Base-by-base conservation (phyloP, 2,888 invertebrate species). In the Nebria salina region DNA sequence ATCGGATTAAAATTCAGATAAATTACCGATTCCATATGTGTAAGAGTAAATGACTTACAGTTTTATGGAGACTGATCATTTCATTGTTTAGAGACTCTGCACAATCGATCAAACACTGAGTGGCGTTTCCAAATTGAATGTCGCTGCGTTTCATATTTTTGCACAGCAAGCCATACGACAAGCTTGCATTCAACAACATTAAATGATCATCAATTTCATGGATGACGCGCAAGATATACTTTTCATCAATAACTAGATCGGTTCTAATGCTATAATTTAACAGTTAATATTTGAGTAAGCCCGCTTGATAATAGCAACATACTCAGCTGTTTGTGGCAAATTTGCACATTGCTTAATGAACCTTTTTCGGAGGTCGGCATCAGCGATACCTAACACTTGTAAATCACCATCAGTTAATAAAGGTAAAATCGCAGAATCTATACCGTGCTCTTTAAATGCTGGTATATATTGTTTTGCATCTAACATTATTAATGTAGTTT, bases 321-420 rank as follows among this genome's bases (percentile, higher is more conserved):
- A 80, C 80, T 78, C 78, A 64, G 65, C 43, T 41, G 41, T 64
- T 43, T 11, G 13, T 34, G 80, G 72, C 72, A 80, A 75, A 70
- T 70, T 75, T 4, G 70, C 9, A 43, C 80, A 75, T 34, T 80
- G 75, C 41, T 34, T 13, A 25, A 80, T 68, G 25, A 80, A 70
- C 11, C n/a, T 70, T 13, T 54, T 80, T 54, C 80, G 75, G 72
- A 80, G 70, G 2, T 75, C 34, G 64, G 68, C 41, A 41, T 80
- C 80, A 54, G 68, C 72, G 9, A 80, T 34, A 54, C 80, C 80
- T 72, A 80, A 75, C 34, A 80, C 20, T 75, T 80, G 65, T 64
- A 80, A 75, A 75, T 80, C 80, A 13, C 75, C 65, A 54, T 80
- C 72, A 8, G 75, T 75, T 64, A 80, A 64, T 70, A 75, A 42